Conservation (phyloP, 2,888 invertebrate genomes). For the Habrosyne pyritoides region DNA sequence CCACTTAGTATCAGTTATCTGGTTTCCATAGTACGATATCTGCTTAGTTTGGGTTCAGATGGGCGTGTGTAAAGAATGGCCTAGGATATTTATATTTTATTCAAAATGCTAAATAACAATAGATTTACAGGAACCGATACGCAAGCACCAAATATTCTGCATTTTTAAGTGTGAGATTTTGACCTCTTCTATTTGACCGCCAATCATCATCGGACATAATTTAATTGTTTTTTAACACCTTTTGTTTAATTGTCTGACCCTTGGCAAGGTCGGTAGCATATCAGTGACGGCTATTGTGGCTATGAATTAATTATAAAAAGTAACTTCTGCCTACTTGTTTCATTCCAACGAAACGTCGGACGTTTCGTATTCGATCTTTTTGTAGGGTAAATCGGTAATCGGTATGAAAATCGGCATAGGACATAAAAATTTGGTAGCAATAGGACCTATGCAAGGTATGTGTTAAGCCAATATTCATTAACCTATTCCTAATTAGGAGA, state of each 20-base stretch:
- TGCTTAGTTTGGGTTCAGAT: too few relatives aligned
- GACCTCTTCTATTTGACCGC: background rate
- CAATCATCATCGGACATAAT: background rate
- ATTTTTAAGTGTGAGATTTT: background rate
- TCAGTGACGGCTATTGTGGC: background rate
- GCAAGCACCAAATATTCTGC: background rate
- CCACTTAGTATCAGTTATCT: too few relatives aligned
- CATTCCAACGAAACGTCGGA: background rate
- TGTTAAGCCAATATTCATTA: too few relatives aligned
- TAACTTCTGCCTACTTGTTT: background rate
- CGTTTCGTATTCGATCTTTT: background rate
- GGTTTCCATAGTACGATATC: too few relatives aligned
- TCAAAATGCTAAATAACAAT: background rate
- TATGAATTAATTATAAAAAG: background rate
- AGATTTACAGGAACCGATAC: background rate
- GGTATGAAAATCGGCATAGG: too few relatives aligned
- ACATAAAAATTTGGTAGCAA: too few relatives aligned
- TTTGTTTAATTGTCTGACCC: background rate
- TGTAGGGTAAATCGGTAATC: background rate
- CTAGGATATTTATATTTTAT: too few relatives aligned
- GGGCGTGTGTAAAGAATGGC: too few relatives aligned
- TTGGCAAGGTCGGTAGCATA: background rate
- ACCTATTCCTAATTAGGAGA: too few relatives aligned
- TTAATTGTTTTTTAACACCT: constrained; percentile 3
- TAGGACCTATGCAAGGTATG: too few relatives aligned